Evolutionary conservation across 2,113 vertebrate genomes (phyloP).

Genomic region (Numida meleagris): DNA sequence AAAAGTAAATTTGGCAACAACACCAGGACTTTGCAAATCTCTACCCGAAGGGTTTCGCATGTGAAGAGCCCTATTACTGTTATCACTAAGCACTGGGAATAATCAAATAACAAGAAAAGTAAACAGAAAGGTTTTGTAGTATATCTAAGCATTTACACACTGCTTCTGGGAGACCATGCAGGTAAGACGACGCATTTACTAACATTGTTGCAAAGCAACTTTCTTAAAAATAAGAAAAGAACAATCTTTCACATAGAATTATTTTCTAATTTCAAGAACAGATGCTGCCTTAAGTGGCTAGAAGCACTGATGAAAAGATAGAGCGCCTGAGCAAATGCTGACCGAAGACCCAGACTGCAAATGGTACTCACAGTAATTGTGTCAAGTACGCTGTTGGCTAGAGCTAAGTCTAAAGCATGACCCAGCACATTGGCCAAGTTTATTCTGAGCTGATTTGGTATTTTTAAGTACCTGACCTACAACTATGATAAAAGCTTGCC

Average conservation of each 20-base stretch:
- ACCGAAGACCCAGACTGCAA: background rate
- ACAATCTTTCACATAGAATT: background rate
- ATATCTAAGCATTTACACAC: background rate
- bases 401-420: background rate
- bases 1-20: conserved; percentile 41
- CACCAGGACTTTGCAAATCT: conserved; percentile 37
- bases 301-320: background rate
- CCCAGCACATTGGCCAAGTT: background rate
- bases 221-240: background rate
- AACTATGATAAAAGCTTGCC: background rate
- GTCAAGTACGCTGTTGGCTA: background rate
- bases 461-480: background rate
- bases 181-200: background rate
- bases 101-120: conserved; percentile 35
- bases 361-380: background rate
- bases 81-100: conserved; percentile 53
- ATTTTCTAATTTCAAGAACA: background rate
- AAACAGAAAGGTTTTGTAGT: conserved; percentile 29
- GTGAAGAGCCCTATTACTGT: conserved; percentile 41
- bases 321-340: background rate
- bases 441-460: background rate
- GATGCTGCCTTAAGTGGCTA: background rate
- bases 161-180: background rate
- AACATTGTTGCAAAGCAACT: background rate
- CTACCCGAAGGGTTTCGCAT: conserved; percentile 44